Evolutionary conservation across 2,797 vertebrate species (phyloP).

Genomic region (Channallabes apus): DNA sequence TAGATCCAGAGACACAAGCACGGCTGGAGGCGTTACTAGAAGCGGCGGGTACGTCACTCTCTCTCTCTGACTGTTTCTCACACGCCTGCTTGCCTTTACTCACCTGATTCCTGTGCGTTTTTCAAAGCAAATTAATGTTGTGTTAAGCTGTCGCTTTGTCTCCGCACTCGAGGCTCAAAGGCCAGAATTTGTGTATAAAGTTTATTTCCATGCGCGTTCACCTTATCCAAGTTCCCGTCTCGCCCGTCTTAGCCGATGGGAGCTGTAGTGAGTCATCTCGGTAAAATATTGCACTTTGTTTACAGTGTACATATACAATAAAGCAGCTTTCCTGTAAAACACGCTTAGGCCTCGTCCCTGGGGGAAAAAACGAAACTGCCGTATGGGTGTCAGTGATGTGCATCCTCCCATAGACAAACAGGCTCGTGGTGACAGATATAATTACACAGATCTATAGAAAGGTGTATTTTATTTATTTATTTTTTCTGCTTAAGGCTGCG

Average conservation of each 20-base stretch:
- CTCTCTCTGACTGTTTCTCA: slow-evolving; percentile 12
- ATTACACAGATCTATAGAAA: background rate
- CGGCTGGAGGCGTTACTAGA: slow-evolving; percentile 96
- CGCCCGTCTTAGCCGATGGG: background rate
- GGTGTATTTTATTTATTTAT: background rate
- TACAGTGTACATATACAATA: slow-evolving; percentile 36
- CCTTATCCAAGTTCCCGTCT: background rate
- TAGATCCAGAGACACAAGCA: slow-evolving; percentile 98
- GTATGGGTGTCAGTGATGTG: slow-evolving; percentile 5
- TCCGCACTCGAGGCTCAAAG: background rate
- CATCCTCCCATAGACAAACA: background rate
- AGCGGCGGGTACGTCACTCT: slow-evolving; percentile 84
- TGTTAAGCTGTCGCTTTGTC: background rate
- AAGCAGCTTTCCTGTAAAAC: slow-evolving; percentile 16
- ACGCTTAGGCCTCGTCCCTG: background rate
- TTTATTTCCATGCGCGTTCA: background rate
- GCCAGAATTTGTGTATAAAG: background rate
- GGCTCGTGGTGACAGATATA: background rate
- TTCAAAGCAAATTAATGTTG: slow-evolving; percentile 9
- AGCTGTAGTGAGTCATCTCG: background rate
- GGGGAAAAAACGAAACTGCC: background rate
- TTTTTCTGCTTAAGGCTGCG: background rate
- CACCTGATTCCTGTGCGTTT: slow-evolving; percentile 10
- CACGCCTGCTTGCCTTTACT: slow-evolving; percentile 31
- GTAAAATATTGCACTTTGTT: slow-evolving; percentile 13